Evolutionary conservation across 1,140 invertebrate species (phyloP), one percentile per base, ranked within the genome.

Genomic region (Plutomurus gul): DNA sequence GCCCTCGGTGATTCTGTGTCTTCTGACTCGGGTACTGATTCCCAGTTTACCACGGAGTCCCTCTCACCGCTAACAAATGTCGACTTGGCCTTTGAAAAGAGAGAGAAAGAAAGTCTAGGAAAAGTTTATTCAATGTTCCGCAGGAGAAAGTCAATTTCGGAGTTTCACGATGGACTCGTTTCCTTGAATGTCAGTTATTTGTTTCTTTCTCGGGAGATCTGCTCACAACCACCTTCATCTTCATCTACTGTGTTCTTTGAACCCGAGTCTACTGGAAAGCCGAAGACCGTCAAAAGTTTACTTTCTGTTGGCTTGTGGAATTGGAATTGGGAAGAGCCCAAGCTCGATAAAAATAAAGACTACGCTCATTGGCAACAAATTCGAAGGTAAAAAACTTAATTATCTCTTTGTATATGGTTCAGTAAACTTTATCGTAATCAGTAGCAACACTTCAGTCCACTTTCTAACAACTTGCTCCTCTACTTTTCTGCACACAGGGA

Each of bases 91-190:
- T 33, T 65, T 65, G 56, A 33, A 27, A 65, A 65, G 25, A 16
- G 30, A 27, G 56, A 65, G 16, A 33, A 65, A 18, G 56, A 65
- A 20, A n/a, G 30, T 65, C 56, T 65, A 20, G 30, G 20, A 20
- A 51, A 75, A 47, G 43, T 75, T 47, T 75, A 75, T 51, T 51
- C 43, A 75, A 47, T 75, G 47, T 75, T 47, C 43, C 47, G 73
- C 37, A 20, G 46, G 27, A n/a, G 27, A 75, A 75, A 47, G 33
- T 51, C 73, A 47, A 75, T 51, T 47, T 47, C 73, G 20, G 73
- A 75, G 43, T 75, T 46, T n/a, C 43, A 75, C 43, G 43, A 51
- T 4, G 43, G 27, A 46, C 43, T 75, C n/a, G 16, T 49, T 30
- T 36, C 73, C 8, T 46, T 75, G 39, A 75, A 75, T 75, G 73